phyloP scores from a whole-genome alignment of 2,888 invertebrate genomes.

The Eristalis pertinax region DNA sequence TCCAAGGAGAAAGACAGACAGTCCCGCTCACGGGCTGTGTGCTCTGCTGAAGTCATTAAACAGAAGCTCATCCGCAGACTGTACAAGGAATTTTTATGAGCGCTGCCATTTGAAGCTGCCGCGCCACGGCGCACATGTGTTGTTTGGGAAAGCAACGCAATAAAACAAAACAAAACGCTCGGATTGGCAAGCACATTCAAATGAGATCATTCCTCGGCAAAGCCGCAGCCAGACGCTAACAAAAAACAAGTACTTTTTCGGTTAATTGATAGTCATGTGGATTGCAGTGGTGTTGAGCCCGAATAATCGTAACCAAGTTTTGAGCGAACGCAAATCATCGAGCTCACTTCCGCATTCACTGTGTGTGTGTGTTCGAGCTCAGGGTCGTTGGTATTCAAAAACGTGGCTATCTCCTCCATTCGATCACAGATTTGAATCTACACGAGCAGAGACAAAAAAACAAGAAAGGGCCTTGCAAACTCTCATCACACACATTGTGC shows the following conservation, averaged over 20 bases:
- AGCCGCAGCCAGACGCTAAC: no score
- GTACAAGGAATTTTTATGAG: constrained; percentile 33
- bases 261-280: constrained; percentile 17
- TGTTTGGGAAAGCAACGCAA: neutral
- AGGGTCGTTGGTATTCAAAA: constrained; percentile 56
- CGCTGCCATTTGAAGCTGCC: constrained; percentile 36
- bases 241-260: constrained; percentile 28
- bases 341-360: constrained; percentile 60
- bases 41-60: neutral
- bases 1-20: no score
- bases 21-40: neutral
- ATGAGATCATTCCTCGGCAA: constrained; percentile 60
- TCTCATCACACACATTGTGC: constrained; percentile 16
- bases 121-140: constrained; percentile 38
- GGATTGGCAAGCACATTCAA: constrained; percentile 39
- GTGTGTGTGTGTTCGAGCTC: constrained; percentile 1
- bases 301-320: constrained; percentile 6
- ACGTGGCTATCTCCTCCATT: constrained; percentile 9
- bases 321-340: constrained; percentile 39
- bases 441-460: neutral
- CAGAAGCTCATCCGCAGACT: neutral
- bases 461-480: constrained; percentile 22
- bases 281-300: neutral
- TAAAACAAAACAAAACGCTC: no score
- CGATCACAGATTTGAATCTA: constrained; percentile 7